A percentile compares a stretch with the other conserved stretches of the same genome.
These are phyloP conservation scores for Nephotettix cincticeps DNA, from an alignment of 1,140 invertebrate species.

Conservation along the genomic window DNA sequence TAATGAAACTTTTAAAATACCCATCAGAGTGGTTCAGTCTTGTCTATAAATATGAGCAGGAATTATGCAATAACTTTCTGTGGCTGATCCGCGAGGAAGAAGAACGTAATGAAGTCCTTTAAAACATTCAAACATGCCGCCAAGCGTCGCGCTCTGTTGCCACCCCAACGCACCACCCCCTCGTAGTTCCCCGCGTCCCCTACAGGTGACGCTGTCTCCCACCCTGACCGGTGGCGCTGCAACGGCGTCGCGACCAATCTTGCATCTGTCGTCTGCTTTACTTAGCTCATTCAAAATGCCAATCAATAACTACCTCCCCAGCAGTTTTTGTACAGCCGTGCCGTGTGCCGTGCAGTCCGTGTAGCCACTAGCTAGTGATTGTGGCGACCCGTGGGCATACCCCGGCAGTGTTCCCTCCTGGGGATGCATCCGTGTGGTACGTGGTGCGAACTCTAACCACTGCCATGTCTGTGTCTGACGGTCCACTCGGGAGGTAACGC, in stretches of 20 bases:
- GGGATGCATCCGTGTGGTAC: not conserved
- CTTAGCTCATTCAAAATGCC: constrained; percentile 38
- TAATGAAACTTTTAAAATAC: no score
- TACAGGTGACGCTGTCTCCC: not conserved
- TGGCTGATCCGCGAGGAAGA: no score
- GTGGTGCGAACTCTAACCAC: no score
- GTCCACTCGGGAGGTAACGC: no score
- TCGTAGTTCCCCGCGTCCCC: not conserved
- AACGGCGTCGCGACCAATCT: not conserved
- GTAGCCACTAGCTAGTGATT: not conserved
- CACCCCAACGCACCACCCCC: not conserved
- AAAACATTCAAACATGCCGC: not conserved
- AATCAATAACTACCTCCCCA: constrained; percentile 35
- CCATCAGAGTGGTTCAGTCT: no score
- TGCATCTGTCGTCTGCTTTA: constrained; percentile 26
- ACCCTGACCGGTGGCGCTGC: not conserved
- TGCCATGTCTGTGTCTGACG: no score
- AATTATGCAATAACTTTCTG: no score
- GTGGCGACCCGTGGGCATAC: not conserved
- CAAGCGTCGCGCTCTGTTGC: not conserved
- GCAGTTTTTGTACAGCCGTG: constrained; percentile 16
- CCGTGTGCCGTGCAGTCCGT: not conserved
- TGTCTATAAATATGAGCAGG: no score
- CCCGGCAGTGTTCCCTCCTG: not conserved
- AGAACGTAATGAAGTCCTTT: no score